These are phyloP conservation scores for Enteromius thamalakanensis DNA, from an alignment of 2,797 vertebrate species.

Conservation along the genomic window DNA sequence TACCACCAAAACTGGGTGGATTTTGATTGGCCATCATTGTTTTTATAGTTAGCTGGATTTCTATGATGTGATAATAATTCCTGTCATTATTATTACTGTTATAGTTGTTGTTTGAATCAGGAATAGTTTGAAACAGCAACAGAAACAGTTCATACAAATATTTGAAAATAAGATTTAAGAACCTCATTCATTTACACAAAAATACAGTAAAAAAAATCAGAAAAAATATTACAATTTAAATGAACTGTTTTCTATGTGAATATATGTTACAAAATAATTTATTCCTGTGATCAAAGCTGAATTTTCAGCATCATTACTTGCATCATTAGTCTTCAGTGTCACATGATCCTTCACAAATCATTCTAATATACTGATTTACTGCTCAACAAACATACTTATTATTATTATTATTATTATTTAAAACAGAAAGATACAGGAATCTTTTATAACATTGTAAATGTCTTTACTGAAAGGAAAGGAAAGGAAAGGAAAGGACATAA, in stretches of 20 bases:
- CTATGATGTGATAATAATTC: neutral
- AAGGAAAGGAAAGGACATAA: too few species aligned
- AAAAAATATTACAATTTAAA: neutral
- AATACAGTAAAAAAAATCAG: neutral
- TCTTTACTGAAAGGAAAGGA: neutral
- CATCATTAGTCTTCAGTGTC: neutral
- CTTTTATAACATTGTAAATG: neutral
- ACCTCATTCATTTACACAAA: neutral
- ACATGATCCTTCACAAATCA: neutral
- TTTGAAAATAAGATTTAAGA: neutral
- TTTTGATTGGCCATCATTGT: neutral
- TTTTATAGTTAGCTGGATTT: neutral
- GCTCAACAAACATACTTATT: neutral
- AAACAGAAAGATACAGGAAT: neutral
- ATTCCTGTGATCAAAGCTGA: neutral
- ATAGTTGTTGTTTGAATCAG: neutral
- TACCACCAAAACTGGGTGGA: neutral
- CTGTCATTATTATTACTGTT: neutral
- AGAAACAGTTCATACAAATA: neutral
- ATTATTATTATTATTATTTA: neutral
- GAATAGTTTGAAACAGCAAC: neutral
- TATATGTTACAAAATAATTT: neutral
- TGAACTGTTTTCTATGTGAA: neutral
- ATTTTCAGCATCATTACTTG: neutral
- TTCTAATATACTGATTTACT: neutral